A percentile compares a stretch with the other conserved stretches of the same genome.
phyloP scores from a whole-genome alignment of 2,113 vertebrate species.

The Pogona vitticeps region DNA sequence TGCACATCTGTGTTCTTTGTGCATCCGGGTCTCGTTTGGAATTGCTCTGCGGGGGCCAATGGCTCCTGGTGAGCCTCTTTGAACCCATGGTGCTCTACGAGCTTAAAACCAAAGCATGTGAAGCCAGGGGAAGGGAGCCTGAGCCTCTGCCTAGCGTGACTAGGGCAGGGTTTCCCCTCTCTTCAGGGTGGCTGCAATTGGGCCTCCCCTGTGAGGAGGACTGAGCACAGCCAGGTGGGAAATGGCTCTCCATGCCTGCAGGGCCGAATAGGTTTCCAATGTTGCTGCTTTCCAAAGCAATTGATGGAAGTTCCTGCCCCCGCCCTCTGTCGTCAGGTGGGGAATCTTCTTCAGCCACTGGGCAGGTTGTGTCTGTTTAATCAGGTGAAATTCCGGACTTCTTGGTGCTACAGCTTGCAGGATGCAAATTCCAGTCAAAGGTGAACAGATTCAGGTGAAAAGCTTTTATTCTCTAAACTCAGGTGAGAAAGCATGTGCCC shows the following conservation, averaged over 20 bases:
- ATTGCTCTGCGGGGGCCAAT: background rate
- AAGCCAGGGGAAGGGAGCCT: too few relatives aligned
- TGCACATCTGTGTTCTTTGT: background rate
- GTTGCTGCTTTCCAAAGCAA: too few relatives aligned
- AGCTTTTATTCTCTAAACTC: background rate
- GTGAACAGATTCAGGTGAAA: background rate
- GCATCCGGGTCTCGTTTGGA: background rate
- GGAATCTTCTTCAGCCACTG: too few relatives aligned
- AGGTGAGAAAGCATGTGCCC: background rate
- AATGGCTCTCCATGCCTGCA: too few relatives aligned
- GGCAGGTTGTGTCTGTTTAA: too few relatives aligned
- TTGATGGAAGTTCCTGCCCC: too few relatives aligned
- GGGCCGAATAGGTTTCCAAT: too few relatives aligned
- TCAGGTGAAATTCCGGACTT: background rate
- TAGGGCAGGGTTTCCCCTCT: background rate
- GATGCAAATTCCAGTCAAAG: background rate
- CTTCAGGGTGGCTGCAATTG: background rate
- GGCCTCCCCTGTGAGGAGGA: too few relatives aligned
- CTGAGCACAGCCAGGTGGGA: too few relatives aligned
- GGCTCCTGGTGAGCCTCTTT: background rate
- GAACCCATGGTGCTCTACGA: conserved; percentile 55
- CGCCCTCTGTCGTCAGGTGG: too few relatives aligned
- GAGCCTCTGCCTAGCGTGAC: too few relatives aligned
- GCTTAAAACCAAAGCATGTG: conserved; percentile 53
- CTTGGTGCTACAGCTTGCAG: background rate